These are phyloP conservation scores for Oncorhynchus masou DNA, from an alignment of 2,113 vertebrate genomes.

Conservation along the genomic window DNA sequence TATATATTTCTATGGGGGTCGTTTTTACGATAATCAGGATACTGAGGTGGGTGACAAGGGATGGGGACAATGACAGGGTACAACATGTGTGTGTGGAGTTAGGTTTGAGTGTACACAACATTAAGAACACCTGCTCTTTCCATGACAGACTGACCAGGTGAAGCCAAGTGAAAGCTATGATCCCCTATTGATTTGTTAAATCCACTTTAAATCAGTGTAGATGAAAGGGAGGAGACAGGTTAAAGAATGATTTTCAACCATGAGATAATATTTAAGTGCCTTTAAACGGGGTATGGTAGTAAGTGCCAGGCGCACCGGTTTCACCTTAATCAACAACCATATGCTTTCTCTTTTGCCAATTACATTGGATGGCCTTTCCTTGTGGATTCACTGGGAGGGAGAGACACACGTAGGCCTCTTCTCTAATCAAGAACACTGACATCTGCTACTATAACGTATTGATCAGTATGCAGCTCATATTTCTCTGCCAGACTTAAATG, in stretches of 20 bases:
- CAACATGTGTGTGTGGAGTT: not conserved
- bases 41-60: slow-evolving; percentile 7
- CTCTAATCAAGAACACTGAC: not conserved
- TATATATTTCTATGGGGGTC: slow-evolving; percentile 17
- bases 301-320: too few relatives aligned
- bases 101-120: not conserved
- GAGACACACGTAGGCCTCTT: not conserved
- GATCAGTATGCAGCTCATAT: not conserved
- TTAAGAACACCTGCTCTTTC: too few relatives aligned
- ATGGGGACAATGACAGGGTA: not conserved
- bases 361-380: slow-evolving; percentile 18
- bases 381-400: not conserved
- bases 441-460: not conserved
- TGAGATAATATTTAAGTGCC: too few relatives aligned
- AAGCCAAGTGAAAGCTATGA: too few relatives aligned
- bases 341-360: slow-evolving; percentile 20
- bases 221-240: too few relatives aligned
- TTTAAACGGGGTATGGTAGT: too few relatives aligned
- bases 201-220: too few relatives aligned
- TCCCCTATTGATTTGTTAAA: too few relatives aligned
- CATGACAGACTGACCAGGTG: too few relatives aligned
- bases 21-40: slow-evolving; percentile 2
- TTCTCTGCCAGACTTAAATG: not conserved
- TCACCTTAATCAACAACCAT: not conserved
- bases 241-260: too few relatives aligned